Base-by-base conservation (phyloP, 2,113 vertebrate genomes). In the Vidua macroura region DNA sequence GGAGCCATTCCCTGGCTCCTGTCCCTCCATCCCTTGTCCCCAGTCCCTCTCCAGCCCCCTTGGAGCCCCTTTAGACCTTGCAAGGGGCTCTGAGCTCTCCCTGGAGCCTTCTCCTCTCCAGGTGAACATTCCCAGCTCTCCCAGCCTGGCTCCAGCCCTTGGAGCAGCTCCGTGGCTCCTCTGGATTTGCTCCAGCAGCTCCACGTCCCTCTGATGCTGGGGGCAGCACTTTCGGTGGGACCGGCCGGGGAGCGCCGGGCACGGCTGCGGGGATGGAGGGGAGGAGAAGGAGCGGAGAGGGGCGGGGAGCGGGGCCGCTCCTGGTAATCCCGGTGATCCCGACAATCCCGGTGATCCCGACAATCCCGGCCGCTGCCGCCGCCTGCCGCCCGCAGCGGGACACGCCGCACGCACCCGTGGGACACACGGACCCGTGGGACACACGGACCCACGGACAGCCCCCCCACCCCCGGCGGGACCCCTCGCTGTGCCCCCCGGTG, bases 141-240 rank as follows among this genome's bases (percentile, higher is more conserved):
- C 35, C 35, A 35, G 35, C 35, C 35, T 35, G 35, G 35, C 35
- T 35, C 35, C 35, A 35, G 35, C 35, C 35, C 35, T 35, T 35
- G 35, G 35, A 35, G 35, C 35, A 35, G 35, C 35, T 35, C 35
- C 35, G 35, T 35, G 35, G 35, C 8, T 35, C 5, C n/a, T 46
- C 39, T 7, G 27, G 22, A 27, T 17, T 46, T 11, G 0, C 22
- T 39, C 41, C 59, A 55, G 41, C 69, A 74, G 41, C 41, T 84
- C 59, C 59, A 23, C 2, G 0, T 59, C 37, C 46, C 7, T 1
- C 44, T 35, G 51, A 8, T 23, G 37, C 1, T 30, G 62, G 33
- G 11, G 15, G 60, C 49, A 44, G 39, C 76, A 2, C 24, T 27
- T 48, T 8, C 7, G 21, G 22, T 13, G 78, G 58, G 35, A 35